Evolutionary conservation across 2,113 vertebrate species (phyloP).

Genomic region (human): GRCh38 chr22:23583001-23583500

Average conservation of each 20-base stretch:
- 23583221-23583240: background rate
- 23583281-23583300: background rate
- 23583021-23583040: background rate
- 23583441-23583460: background rate
- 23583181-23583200: background rate
- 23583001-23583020: too few species aligned
- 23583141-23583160: background rate
- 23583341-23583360: background rate
- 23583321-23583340: background rate
- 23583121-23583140: background rate
- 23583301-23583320: background rate
- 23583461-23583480: background rate
- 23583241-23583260: background rate
- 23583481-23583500: background rate
- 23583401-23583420: background rate
- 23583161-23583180: background rate
- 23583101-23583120: rapidly evolving
- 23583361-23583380: rapidly evolving
- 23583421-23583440: background rate
- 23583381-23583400: too few species aligned
- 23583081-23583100: rapidly evolving
- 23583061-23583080: too few species aligned
- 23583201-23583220: background rate
- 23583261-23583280: background rate
- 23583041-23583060: background rate